Conservation (phyloP, 1,140 invertebrate species). For the Drosophila triauraria region DNA sequence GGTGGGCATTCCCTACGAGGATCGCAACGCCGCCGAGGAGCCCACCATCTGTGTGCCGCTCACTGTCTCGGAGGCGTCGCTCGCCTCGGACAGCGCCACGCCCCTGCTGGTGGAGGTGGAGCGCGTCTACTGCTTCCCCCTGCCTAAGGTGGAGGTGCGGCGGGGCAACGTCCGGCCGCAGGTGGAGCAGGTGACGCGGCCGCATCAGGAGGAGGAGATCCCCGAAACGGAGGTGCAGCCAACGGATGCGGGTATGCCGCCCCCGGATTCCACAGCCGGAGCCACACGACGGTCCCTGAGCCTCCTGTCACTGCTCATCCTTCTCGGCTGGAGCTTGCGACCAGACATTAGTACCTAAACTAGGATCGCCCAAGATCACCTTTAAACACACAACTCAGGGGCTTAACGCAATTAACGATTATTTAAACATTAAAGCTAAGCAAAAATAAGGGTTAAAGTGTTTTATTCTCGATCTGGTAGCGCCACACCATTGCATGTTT, state of each 20-base stretch:
- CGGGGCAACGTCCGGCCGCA: conserved; percentile 42
- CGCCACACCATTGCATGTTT: too few species aligned
- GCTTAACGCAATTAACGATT: conserved; percentile 44
- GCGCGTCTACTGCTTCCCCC: conserved; percentile 76
- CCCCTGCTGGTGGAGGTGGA: conserved; percentile 68
- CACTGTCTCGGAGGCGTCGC: conserved; percentile 61
- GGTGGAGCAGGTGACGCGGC: conserved; percentile 22
- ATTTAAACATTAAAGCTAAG: conserved; percentile 54
- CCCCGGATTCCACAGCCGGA: conserved; percentile 18
- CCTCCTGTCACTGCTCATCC: background rate
- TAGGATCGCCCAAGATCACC: conserved; percentile 27
- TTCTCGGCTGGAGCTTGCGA: conserved; percentile 13
- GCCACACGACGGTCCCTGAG: background rate
- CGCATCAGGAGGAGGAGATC: conserved; percentile 17
- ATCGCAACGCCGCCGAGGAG: conserved; percentile 70
- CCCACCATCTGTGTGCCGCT: conserved; percentile 77
- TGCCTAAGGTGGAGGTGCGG: conserved; percentile 71
- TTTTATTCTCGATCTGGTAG: background rate
- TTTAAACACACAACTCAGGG: conserved; percentile 67
- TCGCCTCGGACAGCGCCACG: conserved; percentile 43
- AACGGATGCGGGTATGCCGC: conserved; percentile 22
- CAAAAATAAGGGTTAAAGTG: background rate
- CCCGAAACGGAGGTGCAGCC: conserved; percentile 25
- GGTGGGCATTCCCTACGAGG: conserved; percentile 73
- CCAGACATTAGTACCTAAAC: conserved; percentile 18